phyloP scores from a whole-genome alignment of 1,140 invertebrate species.

The Apocrypta bakeri region DNA sequence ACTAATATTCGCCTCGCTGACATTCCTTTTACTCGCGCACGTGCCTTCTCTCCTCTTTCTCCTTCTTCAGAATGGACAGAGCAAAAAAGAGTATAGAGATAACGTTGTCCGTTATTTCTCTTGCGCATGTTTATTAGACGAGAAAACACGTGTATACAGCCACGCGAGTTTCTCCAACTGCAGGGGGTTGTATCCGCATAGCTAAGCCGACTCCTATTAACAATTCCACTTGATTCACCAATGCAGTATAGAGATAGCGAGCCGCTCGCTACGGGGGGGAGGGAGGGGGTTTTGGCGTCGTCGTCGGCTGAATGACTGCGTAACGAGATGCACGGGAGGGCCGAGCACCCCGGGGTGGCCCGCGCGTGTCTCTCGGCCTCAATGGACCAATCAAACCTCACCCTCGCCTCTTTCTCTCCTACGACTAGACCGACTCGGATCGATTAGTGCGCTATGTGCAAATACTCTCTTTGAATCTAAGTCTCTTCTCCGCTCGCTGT shows the following conservation, averaged over 20 bases:
- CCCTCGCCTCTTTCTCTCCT: conserved; percentile 25
- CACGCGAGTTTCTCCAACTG: not conserved
- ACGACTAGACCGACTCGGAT: not conserved
- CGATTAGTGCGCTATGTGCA: not conserved
- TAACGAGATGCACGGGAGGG: conserved; percentile 72
- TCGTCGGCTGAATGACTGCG: conserved; percentile 67
- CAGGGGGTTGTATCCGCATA: not conserved
- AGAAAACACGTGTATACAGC: not conserved
- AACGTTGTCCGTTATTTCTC: not conserved
- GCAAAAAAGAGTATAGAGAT: conserved; percentile 13
- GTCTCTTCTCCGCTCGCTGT: no score
- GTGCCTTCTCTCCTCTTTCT: not conserved
- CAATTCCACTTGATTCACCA: conserved; percentile 71
- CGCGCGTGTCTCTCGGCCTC: conserved; percentile 66
- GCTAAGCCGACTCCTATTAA: conserved; percentile 55
- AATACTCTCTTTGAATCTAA: not conserved
- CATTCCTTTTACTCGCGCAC: conserved; percentile 2
- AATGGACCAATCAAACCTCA: conserved; percentile 72
- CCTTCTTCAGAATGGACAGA: not conserved
- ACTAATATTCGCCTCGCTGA: conserved; percentile 24
- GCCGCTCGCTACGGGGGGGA: not conserved
- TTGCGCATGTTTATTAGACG: no score
- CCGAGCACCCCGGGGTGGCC: conserved; percentile 60
- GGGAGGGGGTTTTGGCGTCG: conserved; percentile 56
- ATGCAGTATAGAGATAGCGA: not conserved